Base-by-base conservation (phyloP, 2,797 vertebrate species). In the Hyperoplus immaculatus region DNA sequence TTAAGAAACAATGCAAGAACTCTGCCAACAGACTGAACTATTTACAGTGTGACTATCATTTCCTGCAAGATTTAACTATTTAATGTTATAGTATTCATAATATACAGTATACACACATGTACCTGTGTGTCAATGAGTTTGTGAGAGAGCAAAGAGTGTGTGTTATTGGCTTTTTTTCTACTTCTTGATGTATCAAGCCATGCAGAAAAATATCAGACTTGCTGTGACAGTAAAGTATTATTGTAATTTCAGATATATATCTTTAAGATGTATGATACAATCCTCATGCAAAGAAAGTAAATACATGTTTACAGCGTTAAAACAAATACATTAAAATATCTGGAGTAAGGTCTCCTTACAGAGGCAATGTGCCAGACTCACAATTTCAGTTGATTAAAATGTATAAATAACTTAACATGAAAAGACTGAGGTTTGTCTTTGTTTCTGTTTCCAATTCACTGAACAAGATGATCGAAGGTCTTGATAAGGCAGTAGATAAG, bases 401-500 rank as follows among this genome's bases (percentile, higher is more conserved):
- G 29, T 29, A 29, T 29, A 29, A 29, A 29, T 29, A 29, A 29
- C 29, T 29, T 29, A 29, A 29, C 29, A 29, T 29, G 29, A 29
- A 29, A 29, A 29, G 29, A 29, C 29, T 29, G 29, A 29, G 49
- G 0, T 55, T 39, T 46, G 9, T 63, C 0, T 0, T 5, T 16
- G 39, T 41, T 15, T 2, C 10, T 18, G 53, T 36, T 41, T 36
- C 4, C 46, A 43, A 53, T 76, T 63, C 16, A 49, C 5, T 29
- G 38, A 41, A 65, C 4, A 43, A 18, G 16, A 39, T 59, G 14
- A 8, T 41, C 2, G 61, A 62, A 54, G 2, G 14, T 36, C 60
- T 39, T 74, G 78, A 76, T 80, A 45, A 67, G 38, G 9, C 4
- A 38, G 15, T 3, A 55, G 64, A 82, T 76, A 49, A 51, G 41